Base-by-base conservation (phyloP, 1,140 invertebrate species). In the Zeugodacus cucurbitae region DNA sequence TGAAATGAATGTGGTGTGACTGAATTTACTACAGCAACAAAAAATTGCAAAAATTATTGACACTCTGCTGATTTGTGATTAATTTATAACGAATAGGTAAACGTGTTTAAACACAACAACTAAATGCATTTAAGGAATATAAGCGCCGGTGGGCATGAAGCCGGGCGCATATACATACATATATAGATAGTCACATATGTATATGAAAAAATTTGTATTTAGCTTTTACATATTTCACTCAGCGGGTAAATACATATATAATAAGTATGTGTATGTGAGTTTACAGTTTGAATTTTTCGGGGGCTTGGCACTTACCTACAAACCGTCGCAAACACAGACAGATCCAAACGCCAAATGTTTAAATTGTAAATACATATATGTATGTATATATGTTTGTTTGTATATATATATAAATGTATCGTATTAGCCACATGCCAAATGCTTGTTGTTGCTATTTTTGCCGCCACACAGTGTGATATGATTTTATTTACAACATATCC, bases 401-500 rank as follows among this genome's bases (percentile, higher is more conserved):
- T 62, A 62, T 26, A 2, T 62, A 62, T 57, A 26, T 57, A 20
- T 57, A 17, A 6, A 22, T 64, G 22, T 64, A 20, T 20, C 11
- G 32, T 29, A 22, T 41, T 74, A 44, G 70, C 22, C 41, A 48
- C 74, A 82, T 26, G 74, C 74, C n/a, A 82, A 82, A 48, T 82
- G 2, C 11, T 48, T 37, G 20, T 20, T 37, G 67, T 82, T 29
- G 44, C 26, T 82, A 10, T 48, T 82, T 0, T 82, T 82, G 20
- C 11, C 10, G 41, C 74, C 22, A 82, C 74, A 82, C 41, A 44
- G 74, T 48, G 74, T 82, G 74, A 82, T 82, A 54, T 82, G 74
- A 82, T 82, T 82, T 82, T 54, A 82, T 48, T 82, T 82, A 82
- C 74, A 82, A 82, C 41, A 44, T 48, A 48, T 82, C 74, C 74